Percentiles rank a stretch among this genome's conserved stretches.
Conservation (phyloP, 2,113 vertebrate species). For the Xiphias gladius region DNA sequence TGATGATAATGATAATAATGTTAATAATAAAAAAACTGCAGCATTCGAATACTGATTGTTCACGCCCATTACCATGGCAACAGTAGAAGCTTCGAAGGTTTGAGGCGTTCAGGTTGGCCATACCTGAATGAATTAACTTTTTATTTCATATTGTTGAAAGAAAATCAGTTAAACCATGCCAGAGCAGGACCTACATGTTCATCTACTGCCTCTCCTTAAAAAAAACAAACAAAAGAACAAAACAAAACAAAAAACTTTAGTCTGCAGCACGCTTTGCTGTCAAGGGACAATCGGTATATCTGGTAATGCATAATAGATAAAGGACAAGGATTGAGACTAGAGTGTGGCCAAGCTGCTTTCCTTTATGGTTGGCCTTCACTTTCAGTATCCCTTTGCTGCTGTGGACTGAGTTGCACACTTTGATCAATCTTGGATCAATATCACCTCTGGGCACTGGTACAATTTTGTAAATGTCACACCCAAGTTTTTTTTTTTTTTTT, state of each 20-base stretch:
- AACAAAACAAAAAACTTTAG: neutral
- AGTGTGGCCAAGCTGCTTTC: conserved; percentile 28
- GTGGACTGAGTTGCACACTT: conserved; percentile 50
- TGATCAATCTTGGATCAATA: conserved; percentile 64
- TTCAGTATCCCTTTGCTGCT: conserved; percentile 55
- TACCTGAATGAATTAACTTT: too few species aligned
- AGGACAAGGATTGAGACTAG: conserved; percentile 26
- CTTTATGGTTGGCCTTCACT: conserved; percentile 34
- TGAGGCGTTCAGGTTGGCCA: too few species aligned
- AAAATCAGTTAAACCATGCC: neutral
- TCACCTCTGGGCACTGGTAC: conserved; percentile 23
- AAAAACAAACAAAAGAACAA: neutral
- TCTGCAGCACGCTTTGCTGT: neutral
- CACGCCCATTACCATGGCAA: too few species aligned
- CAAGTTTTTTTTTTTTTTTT: neutral
- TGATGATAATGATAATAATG: too few species aligned
- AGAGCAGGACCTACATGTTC: neutral
- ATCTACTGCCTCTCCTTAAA: neutral
- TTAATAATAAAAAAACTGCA: too few species aligned
- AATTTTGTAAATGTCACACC: conserved; percentile 39
- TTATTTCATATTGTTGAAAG: too few species aligned
- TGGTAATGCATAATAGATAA: conserved; percentile 38
- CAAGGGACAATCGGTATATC: conserved; percentile 16
- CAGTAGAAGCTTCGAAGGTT: too few species aligned
- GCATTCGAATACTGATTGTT: too few species aligned